These are phyloP conservation scores for Yponomeuta cagnagella DNA, from an alignment of 2,888 invertebrate species.

Conservation along the genomic window DNA sequence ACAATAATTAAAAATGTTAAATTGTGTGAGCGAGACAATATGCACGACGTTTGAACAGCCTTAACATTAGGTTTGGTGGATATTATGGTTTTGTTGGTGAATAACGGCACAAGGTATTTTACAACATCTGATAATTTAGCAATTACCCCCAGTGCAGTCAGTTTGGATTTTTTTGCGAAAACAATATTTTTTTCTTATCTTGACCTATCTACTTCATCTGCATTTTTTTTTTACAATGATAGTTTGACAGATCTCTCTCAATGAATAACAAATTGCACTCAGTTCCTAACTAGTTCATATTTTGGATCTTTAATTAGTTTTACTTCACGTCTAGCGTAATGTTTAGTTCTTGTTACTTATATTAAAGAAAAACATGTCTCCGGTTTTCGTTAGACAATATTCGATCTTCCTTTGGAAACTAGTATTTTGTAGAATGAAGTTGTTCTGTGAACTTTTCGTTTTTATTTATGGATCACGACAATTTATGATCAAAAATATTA, in stretches of 20 bases:
- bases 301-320: slow-evolving; percentile 48
- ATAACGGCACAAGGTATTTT: background rate
- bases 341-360: slow-evolving; percentile 25
- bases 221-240: slow-evolving; percentile 58
- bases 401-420: slow-evolving; percentile 1
- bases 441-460: background rate
- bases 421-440: background rate
- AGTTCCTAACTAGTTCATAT: slow-evolving; percentile 73
- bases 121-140: background rate
- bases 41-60: too few relatives aligned
- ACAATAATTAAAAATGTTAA: too few relatives aligned
- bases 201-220: slow-evolving; percentile 45
- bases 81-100: too few relatives aligned
- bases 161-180: background rate
- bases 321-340: slow-evolving; percentile 42
- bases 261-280: slow-evolving; percentile 54
- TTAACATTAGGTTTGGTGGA: too few relatives aligned
- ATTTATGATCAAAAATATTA: background rate
- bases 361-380: background rate
- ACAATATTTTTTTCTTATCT: background rate
- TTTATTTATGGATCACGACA: background rate
- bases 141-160: background rate
- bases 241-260: slow-evolving; percentile 54
- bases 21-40: too few relatives aligned
- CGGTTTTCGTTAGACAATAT: too few relatives aligned